Evolutionary conservation across 2,888 invertebrate species (phyloP).

Genomic region (Athalia circularis): DNA sequence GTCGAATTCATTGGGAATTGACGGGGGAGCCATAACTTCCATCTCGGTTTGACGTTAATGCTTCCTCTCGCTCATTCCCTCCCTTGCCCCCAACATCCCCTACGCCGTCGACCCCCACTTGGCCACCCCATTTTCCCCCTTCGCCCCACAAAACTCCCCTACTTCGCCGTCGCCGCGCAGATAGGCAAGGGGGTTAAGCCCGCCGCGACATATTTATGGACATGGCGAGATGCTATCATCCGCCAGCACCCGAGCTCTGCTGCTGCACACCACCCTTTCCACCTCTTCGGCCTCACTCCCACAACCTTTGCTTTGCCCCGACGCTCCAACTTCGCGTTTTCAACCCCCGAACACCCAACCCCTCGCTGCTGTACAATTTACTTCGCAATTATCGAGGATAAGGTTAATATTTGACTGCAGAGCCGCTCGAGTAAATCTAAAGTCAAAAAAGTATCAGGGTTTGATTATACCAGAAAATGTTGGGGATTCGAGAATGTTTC

Average conservation of each 20-base stretch:
- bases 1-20: conserved; percentile 74
- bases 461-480: neutral
- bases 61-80: conserved; percentile 47
- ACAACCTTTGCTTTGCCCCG: conserved; percentile 23
- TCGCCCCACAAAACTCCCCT: conserved; percentile 60
- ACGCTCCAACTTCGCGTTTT: neutral
- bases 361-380: conserved; percentile 64
- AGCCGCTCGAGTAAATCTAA: conserved; percentile 45
- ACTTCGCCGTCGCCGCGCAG: conserved; percentile 68
- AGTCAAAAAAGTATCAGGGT: conserved; percentile 21
- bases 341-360: neutral
- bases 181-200: conserved; percentile 74
- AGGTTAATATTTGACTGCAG: conserved; percentile 72
- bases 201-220: conserved; percentile 74
- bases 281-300: conserved; percentile 16
- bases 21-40: conserved; percentile 74
- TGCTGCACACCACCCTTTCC: conserved; percentile 15
- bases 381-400: conserved; percentile 73
- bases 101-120: neutral
- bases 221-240: conserved; percentile 73
- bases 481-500: neutral
- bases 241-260: conserved; percentile 59
- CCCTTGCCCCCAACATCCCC: conserved; percentile 7
- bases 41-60: conserved; percentile 74
- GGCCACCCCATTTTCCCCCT: conserved; percentile 21